These are phyloP conservation scores for Polydrusus tereticollis DNA, from an alignment of 2,888 invertebrate genomes.

Conservation along the genomic window DNA sequence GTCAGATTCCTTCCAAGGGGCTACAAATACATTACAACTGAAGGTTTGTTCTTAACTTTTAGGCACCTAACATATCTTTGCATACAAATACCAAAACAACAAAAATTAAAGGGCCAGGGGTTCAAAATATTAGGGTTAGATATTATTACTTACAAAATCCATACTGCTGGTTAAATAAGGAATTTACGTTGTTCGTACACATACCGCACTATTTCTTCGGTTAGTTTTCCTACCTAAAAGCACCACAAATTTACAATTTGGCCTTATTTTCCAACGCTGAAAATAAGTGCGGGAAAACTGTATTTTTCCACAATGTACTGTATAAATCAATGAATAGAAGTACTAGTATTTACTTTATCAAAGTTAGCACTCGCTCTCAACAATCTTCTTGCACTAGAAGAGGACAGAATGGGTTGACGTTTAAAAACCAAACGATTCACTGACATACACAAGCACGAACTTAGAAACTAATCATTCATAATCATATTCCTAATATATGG, in stretches of 20 bases:
- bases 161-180: slow-evolving; percentile 49
- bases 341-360: too few relatives aligned
- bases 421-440: too few relatives aligned
- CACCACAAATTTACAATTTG: background rate
- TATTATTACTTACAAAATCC: slow-evolving; percentile 52
- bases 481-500: too few relatives aligned
- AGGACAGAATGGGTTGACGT: background rate
- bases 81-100: background rate
- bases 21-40: slow-evolving; percentile 64
- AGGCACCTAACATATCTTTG: too few relatives aligned
- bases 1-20: slow-evolving; percentile 67
- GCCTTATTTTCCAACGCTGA: background rate
- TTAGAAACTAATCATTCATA: background rate
- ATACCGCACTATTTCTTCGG: slow-evolving; percentile 4
- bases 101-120: background rate
- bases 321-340: too few relatives aligned
- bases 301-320: slow-evolving; percentile 9
- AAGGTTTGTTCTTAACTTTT: background rate
- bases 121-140: slow-evolving; percentile 24
- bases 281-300: slow-evolving; percentile 26
- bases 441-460: too few relatives aligned
- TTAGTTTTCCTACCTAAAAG: background rate
- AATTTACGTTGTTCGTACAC: slow-evolving; percentile 49
- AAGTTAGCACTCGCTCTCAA: too few relatives aligned
- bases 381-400: too few relatives aligned